These are phyloP conservation scores for Toxotes chatareus DNA, from an alignment of 2,113 vertebrate genomes.

Conservation along the genomic window DNA sequence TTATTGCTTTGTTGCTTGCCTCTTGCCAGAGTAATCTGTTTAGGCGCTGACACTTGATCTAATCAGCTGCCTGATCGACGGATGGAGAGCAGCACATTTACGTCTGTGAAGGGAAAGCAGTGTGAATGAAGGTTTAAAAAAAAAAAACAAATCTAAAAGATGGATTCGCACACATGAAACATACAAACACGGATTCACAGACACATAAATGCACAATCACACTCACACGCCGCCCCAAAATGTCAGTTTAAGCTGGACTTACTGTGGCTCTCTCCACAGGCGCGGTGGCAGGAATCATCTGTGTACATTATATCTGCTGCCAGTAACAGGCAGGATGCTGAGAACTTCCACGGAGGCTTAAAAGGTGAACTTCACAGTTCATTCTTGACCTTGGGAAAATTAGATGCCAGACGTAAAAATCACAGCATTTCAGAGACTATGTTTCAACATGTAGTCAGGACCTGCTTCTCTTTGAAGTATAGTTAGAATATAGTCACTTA, in stretches of 20 bases:
- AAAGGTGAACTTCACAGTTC: neutral
- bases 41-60: slow-evolving; percentile 61
- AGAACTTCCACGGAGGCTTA: too few relatives aligned
- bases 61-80: slow-evolving; percentile 62
- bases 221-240: neutral
- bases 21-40: slow-evolving; percentile 56
- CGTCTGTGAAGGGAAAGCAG: neutral
- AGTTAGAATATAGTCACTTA: too few relatives aligned
- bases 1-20: slow-evolving; percentile 62
- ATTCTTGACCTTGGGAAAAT: neutral
- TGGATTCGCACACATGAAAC: slow-evolving; percentile 36
- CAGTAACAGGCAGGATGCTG: neutral
- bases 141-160: slow-evolving; percentile 8
- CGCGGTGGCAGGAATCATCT: slow-evolving; percentile 17
- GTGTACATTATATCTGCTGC: slow-evolving; percentile 40
- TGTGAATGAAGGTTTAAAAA: neutral
- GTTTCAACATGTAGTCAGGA: neutral
- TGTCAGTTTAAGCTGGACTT: slow-evolving; percentile 30
- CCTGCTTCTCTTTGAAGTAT: neutral
- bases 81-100: slow-evolving; percentile 30
- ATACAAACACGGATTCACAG: slow-evolving; percentile 18
- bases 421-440: neutral
- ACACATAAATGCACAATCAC: slow-evolving; percentile 1
- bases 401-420: too few relatives aligned
- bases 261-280: slow-evolving; percentile 21